These are phyloP conservation scores for Marcusenius ussheri DNA, from an alignment of 2,113 vertebrate species.

Conservation along the genomic window DNA sequence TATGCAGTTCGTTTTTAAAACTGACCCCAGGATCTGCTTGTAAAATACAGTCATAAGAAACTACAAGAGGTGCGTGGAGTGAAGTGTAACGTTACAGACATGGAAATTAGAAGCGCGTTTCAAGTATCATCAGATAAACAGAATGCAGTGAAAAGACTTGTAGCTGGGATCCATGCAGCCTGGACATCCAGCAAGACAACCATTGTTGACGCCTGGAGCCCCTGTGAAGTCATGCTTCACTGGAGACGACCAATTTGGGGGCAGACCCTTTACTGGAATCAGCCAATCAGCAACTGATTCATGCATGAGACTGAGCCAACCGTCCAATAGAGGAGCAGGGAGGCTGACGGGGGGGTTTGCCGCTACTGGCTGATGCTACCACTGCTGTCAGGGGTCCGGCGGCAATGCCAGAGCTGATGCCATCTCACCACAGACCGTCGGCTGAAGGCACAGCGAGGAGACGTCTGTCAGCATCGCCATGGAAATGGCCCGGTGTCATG, in stretches of 20 bases:
- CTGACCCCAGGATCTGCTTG: background rate
- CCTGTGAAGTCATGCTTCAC: background rate
- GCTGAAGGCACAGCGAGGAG: background rate
- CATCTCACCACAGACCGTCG: background rate
- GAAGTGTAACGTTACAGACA: background rate
- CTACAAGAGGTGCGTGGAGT: background rate
- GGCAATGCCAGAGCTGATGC: background rate
- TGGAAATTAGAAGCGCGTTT: background rate
- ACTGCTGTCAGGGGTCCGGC: background rate
- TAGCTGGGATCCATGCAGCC: background rate
- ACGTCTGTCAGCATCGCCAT: background rate
- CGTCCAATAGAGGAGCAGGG: background rate
- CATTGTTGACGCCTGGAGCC: background rate
- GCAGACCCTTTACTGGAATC: background rate
- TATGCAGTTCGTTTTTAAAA: too few relatives aligned
- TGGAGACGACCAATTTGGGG: background rate
- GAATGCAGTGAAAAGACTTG: background rate
- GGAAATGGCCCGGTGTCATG: background rate
- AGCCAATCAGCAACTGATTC: slow-evolving; percentile 6
- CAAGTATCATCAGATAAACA: background rate
- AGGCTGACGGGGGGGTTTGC: background rate
- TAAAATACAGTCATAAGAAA: background rate
- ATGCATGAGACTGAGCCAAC: background rate
- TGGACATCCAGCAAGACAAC: background rate
- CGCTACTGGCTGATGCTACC: background rate